A percentile compares a stretch with the other conserved stretches of the same genome.
These are phyloP conservation scores for Oxyruncus cristatus DNA, from an alignment of 2,113 vertebrate species.

Conservation along the genomic window DNA sequence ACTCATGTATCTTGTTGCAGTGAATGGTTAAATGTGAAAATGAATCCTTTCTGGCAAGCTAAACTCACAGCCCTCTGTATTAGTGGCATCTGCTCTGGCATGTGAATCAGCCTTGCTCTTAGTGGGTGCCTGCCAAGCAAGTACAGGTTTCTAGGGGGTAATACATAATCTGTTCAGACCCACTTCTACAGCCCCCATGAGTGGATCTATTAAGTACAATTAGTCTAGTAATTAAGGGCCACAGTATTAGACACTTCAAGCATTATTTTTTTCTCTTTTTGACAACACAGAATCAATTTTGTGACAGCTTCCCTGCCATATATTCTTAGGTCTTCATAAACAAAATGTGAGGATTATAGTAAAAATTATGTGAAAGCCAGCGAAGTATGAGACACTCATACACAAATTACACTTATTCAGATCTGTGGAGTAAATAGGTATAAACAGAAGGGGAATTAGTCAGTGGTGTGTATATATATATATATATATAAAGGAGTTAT, in stretches of 20 bases:
- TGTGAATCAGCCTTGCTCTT: not conserved
- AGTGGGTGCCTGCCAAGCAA: not conserved
- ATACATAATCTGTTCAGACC: not conserved
- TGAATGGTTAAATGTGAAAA: constrained; percentile 19
- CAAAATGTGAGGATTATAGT: not conserved
- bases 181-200: not conserved
- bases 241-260: not conserved
- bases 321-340: not conserved
- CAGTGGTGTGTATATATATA: not conserved
- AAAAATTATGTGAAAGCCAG: not conserved
- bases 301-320: not conserved
- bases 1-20: constrained; percentile 52
- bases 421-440: not conserved
- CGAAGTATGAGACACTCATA: not conserved
- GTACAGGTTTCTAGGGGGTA: not conserved
- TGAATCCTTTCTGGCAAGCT: constrained; percentile 37
- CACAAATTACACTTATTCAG: not conserved
- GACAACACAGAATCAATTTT: constrained; percentile 23
- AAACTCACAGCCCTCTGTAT: not conserved
- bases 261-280: not conserved
- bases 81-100: constrained; percentile 27
- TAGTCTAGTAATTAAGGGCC: constrained; percentile 31
- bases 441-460: not conserved
- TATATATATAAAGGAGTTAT: not conserved
- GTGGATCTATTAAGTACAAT: constrained; percentile 22